phyloP scores from a whole-genome alignment of 2,888 invertebrate genomes.

The Diploptera punctata region DNA sequence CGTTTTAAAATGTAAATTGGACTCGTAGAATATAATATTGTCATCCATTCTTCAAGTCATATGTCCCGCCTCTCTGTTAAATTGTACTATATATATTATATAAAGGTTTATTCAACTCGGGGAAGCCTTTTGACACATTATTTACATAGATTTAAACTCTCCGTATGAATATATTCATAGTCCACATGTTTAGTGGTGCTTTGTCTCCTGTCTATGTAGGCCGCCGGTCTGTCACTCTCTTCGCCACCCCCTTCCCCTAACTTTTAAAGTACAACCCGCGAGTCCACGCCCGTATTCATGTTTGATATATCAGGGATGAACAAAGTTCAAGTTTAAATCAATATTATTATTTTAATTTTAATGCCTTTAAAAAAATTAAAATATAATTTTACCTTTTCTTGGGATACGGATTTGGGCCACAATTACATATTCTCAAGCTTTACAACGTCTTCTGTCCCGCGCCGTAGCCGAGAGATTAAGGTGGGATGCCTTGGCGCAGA shows the following conservation, averaged over 20 bases:
- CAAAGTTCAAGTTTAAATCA: no score
- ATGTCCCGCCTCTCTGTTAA: slow-evolving; percentile 8
- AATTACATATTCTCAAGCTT: no score
- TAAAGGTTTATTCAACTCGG: slow-evolving; percentile 27
- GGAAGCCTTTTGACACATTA: slow-evolving; percentile 37
- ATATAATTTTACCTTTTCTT: no score
- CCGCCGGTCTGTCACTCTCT: slow-evolving; percentile 23
- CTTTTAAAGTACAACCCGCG: not conserved
- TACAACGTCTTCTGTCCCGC: no score
- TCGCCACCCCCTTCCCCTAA: not conserved
- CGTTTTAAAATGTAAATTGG: slow-evolving; percentile 32
- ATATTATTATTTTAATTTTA: no score
- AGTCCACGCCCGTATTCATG: not conserved
- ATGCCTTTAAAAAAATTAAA: no score
- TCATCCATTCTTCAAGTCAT: slow-evolving; percentile 18
- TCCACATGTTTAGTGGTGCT: slow-evolving; percentile 31
- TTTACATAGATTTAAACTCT: slow-evolving; percentile 36
- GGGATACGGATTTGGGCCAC: no score
- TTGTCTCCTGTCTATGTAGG: slow-evolving; percentile 32
- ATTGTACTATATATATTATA: no score
- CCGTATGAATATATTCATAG: slow-evolving; percentile 39
- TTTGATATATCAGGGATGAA: slow-evolving; percentile 21
- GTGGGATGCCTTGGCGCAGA: no score
- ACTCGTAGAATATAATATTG: slow-evolving; percentile 15
- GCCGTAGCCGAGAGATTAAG: no score